Percentiles rank a stretch among this genome's conserved stretches.
These are phyloP conservation scores for Rhinatrema bivittatum DNA, from an alignment of 2,797 vertebrate species.

Conservation along the genomic window DNA sequence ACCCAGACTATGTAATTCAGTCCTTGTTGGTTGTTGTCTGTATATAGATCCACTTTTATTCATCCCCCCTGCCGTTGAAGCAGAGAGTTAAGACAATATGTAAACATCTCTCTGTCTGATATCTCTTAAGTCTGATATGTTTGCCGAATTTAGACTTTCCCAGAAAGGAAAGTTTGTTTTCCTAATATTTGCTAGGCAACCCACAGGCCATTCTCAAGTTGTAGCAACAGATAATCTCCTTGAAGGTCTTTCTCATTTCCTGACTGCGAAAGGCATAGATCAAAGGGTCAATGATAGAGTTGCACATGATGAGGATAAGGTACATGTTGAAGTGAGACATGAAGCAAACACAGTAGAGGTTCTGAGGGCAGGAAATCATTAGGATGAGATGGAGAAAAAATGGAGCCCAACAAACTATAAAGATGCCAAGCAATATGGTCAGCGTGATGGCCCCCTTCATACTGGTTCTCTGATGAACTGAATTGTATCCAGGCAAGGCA, in stretches of 20 bases:
- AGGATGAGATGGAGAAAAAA: conserved; percentile 68
- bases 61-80: too few species aligned
- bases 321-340: conserved; percentile 74
- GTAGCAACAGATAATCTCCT: conserved; percentile 58
- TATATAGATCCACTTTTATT: too few species aligned
- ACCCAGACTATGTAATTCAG: too few species aligned
- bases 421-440: conserved; percentile 62
- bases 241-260: conserved; percentile 67
- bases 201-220: conserved; percentile 35
- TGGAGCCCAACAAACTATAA: conserved; percentile 66
- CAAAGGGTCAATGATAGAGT: conserved; percentile 61
- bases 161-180: too few species aligned
- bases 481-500: conserved; percentile 45
- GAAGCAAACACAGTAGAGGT: conserved; percentile 64
- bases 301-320: conserved; percentile 69
- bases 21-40: too few species aligned
- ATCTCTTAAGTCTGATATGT: too few species aligned
- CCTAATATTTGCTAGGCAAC: conserved; percentile 40
- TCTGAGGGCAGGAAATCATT: conserved; percentile 67
- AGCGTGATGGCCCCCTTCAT: conserved; percentile 61
- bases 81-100: too few species aligned
- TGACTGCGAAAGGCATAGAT: conserved; percentile 67
- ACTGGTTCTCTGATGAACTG: conserved; percentile 50
- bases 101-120: too few species aligned
- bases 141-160: too few species aligned